These are phyloP conservation scores for Apamea epomidion DNA, from an alignment of 2,888 invertebrate genomes.

Conservation along the genomic window DNA sequence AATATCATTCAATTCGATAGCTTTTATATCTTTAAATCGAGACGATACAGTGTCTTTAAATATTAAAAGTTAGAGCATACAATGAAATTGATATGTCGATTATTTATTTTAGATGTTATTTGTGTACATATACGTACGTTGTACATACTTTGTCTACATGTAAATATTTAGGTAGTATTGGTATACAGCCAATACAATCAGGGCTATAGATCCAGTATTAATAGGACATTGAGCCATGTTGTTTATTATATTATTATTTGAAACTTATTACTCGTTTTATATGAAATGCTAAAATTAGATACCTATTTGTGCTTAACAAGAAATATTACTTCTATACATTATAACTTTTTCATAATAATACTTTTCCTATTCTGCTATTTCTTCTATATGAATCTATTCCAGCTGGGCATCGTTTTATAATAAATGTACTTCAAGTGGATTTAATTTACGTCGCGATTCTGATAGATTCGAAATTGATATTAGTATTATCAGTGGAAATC, in stretches of 20 bases:
- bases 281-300: slow-evolving; percentile 59
- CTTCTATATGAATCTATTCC: slow-evolving; percentile 60
- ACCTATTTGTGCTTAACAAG: slow-evolving; percentile 64
- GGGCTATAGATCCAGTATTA: slow-evolving; percentile 87
- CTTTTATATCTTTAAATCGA: slow-evolving; percentile 73
- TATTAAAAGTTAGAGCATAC: slow-evolving; percentile 83
- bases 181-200: slow-evolving; percentile 74
- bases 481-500: slow-evolving; percentile 81
- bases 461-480: slow-evolving; percentile 90
- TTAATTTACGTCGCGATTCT: slow-evolving; percentile 77
- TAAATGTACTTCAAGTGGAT: slow-evolving; percentile 63
- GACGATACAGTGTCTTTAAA: slow-evolving; percentile 81
- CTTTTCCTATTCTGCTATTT: slow-evolving; percentile 45
- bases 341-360: slow-evolving; percentile 51
- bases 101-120: slow-evolving; percentile 88
- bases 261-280: slow-evolving; percentile 62
- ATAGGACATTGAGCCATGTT: slow-evolving; percentile 82
- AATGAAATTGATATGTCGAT: slow-evolving; percentile 88
- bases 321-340: slow-evolving; percentile 48
- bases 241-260: slow-evolving; percentile 69
- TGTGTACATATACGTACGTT: slow-evolving; percentile 86
- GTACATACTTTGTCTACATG: slow-evolving; percentile 85
- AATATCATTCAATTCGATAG: slow-evolving; percentile 71
- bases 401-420: slow-evolving; percentile 61
- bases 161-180: slow-evolving; percentile 82